A percentile compares a stretch with the other conserved stretches of the same genome.
Conservation (phyloP, 1,140 invertebrate species). For the Hylyphantes graminicola region DNA sequence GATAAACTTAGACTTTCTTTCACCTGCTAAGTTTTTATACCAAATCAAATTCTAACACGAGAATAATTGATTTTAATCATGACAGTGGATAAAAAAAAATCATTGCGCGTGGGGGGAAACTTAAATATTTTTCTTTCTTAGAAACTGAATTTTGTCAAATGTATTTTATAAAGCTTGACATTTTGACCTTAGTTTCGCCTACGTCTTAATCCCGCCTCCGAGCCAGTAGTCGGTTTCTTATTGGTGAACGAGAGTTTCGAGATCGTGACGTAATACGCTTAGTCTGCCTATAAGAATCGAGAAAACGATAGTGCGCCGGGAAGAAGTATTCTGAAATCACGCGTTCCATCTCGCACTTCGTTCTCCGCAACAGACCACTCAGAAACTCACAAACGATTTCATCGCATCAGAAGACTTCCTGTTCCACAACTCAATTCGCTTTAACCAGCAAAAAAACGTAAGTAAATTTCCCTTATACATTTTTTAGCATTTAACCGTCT, state of each 20-base stretch:
- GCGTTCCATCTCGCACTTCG: conserved; percentile 31
- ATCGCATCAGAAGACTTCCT: conserved; percentile 9
- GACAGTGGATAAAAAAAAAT: too few relatives aligned
- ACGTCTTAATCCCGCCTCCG: conserved; percentile 3
- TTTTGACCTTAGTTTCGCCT: conserved; percentile 34
- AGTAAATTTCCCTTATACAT: not conserved
- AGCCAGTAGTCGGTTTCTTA: conserved; percentile 1
- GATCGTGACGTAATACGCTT: conserved; percentile 20
- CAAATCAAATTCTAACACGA: too few relatives aligned
- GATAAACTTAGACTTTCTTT: too few relatives aligned
- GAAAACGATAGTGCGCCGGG: conserved; percentile 35
- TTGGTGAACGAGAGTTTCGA: conserved; percentile 19
- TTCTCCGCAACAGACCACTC: conserved; percentile 26
- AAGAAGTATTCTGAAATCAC: conserved; percentile 35
- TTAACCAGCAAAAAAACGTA: not conserved
- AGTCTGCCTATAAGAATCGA: conserved; percentile 28
- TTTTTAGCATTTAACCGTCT: too few relatives aligned
- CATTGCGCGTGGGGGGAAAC: too few relatives aligned
- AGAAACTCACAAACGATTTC: conserved; percentile 29
- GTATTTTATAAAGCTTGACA: not conserved
- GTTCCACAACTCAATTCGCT: conserved; percentile 2
- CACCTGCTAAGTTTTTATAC: too few relatives aligned
- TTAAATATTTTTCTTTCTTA: too few relatives aligned
- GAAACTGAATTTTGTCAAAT: too few relatives aligned
- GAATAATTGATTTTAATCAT: too few relatives aligned